A percentile compares a stretch with the other conserved stretches of the same genome.
These are phyloP conservation scores for Nannoperca obscura DNA, from an alignment of 2,797 vertebrate species.

Conservation along the genomic window DNA sequence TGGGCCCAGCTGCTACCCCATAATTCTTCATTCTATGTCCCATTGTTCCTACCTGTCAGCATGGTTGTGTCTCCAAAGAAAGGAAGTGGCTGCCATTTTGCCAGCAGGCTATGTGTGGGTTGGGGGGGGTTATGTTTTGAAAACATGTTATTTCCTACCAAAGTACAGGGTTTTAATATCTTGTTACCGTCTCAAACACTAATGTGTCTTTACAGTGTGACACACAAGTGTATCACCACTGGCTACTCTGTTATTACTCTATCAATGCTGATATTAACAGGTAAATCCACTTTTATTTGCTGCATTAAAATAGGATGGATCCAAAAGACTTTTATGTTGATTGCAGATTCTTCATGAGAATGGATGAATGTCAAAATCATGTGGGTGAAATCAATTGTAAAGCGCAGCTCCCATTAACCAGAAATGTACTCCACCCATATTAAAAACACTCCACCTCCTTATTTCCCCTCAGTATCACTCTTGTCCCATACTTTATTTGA, in stretches of 20 bases:
- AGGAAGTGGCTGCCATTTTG: slow-evolving; percentile 87
- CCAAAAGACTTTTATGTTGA: background rate
- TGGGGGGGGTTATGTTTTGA: slow-evolving; percentile 59
- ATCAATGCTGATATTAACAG: slow-evolving; percentile 18
- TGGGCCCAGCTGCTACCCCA: slow-evolving; percentile 88
- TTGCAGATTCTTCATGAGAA: slow-evolving; percentile 11
- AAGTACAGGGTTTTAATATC: slow-evolving; percentile 71
- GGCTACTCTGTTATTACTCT: slow-evolving; percentile 20
- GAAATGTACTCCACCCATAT: slow-evolving; percentile 47
- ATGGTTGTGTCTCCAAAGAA: slow-evolving; percentile 86
- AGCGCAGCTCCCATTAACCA: slow-evolving; percentile 31
- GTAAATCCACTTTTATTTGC: slow-evolving; percentile 7
- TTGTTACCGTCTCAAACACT: slow-evolving; percentile 51
- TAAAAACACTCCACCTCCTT: slow-evolving; percentile 58
- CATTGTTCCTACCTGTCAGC: slow-evolving; percentile 91
- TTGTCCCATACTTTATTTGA: slow-evolving; percentile 76
- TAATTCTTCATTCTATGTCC: slow-evolving; percentile 90
- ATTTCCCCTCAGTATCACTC: slow-evolving; percentile 67
- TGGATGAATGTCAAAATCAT: slow-evolving; percentile 19
- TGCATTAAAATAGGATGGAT: background rate
- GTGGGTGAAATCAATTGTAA: slow-evolving; percentile 11
- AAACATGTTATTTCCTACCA: slow-evolving; percentile 78
- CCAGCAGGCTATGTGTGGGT: slow-evolving; percentile 79
- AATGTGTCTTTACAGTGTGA: slow-evolving; percentile 29
- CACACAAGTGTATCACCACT: slow-evolving; percentile 13